Conservation (phyloP, 2,888 invertebrate genomes). For the Polyploca ridens region DNA sequence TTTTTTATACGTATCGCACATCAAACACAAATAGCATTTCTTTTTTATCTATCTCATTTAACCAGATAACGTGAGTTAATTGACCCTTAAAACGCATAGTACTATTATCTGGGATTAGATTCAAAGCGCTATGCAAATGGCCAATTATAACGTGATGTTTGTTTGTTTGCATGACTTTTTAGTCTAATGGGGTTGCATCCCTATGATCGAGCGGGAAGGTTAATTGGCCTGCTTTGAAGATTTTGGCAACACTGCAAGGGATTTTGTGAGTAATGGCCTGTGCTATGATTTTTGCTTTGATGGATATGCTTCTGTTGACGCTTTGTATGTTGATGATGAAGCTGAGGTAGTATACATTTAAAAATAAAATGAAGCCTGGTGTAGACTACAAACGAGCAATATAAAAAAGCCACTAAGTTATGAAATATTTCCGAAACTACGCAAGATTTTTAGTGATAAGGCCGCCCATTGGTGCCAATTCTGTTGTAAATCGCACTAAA, state of each 20-base stretch:
- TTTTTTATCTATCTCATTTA: background rate
- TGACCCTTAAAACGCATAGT: slow-evolving; percentile 20
- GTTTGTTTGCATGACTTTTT: slow-evolving; percentile 14
- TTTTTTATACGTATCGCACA: background rate
- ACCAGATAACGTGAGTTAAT: slow-evolving; percentile 3
- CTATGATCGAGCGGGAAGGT: background rate
- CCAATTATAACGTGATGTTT: slow-evolving; percentile 47
- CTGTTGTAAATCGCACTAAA: no score
- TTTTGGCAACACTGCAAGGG: background rate
- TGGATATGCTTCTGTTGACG: no score
- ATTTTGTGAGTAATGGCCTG: background rate
- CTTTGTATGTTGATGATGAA: no score
- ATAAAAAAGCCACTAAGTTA: no score
- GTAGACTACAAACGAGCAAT: no score
- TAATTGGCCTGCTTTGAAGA: background rate
- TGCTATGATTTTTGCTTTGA: no score
- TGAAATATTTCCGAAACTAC: no score
- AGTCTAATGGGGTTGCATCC: slow-evolving; percentile 2
- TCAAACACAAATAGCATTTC: background rate
- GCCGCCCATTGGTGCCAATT: no score
- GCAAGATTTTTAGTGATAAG: no score
- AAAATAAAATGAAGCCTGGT: no score
- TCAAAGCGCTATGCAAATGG: slow-evolving; percentile 40
- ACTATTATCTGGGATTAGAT: slow-evolving; percentile 41
- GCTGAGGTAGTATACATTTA: no score